Evolutionary conservation across 2,888 invertebrate genomes (phyloP).

Genomic region (Aricia artaxerxes): DNA sequence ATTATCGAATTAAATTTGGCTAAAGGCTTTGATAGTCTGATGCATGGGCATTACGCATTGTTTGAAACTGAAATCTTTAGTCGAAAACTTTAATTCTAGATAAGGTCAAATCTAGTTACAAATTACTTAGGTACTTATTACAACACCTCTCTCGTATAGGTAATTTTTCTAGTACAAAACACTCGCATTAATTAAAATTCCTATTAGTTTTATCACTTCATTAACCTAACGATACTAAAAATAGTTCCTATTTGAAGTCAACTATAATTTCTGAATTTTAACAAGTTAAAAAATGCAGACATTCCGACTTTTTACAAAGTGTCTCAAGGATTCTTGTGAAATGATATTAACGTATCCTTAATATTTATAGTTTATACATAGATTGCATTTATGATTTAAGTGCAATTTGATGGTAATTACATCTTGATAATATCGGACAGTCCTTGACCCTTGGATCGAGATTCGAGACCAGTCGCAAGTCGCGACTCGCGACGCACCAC

Average conservation of each 20-base stretch:
- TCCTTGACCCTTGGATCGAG: not conserved
- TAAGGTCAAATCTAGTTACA: no score
- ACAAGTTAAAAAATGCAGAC: not conserved
- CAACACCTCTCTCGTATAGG: not conserved
- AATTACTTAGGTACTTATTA: no score
- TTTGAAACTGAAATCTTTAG: no score
- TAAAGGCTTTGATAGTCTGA: no score
- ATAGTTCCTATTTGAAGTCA: not conserved
- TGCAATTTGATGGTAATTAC: not conserved
- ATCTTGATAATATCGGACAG: not conserved
- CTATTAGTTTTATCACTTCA: not conserved
- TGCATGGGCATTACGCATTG: no score
- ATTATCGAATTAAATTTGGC: no score
- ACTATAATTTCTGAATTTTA: not conserved
- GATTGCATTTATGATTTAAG: not conserved
- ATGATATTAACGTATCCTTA: not conserved
- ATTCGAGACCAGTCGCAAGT: not conserved
- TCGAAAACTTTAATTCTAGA: no score
- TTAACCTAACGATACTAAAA: not conserved
- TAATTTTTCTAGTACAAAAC: not conserved
- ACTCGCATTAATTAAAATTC: not conserved
- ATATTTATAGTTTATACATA: not conserved
- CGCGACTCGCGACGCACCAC: no score
- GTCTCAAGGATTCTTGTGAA: constrained; percentile 6
- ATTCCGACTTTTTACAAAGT: not conserved